These are phyloP conservation scores for Raja brachyura DNA, from an alignment of 2,113 vertebrate species.

Conservation along the genomic window DNA sequence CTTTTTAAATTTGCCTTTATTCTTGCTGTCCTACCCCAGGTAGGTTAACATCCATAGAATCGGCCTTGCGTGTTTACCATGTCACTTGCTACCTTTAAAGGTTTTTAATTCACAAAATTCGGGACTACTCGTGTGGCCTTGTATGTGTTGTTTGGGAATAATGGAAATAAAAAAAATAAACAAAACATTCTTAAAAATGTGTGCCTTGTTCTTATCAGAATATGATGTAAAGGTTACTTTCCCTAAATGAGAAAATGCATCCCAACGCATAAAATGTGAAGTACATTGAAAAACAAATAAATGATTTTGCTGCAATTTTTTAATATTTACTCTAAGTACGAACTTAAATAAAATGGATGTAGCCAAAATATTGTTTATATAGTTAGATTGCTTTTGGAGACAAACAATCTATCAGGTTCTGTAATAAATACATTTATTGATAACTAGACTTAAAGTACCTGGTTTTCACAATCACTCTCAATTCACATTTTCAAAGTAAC, in stretches of 20 bases:
- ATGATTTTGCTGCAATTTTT: background rate
- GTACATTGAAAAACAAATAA: background rate
- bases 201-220: background rate
- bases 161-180: background rate
- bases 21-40: conserved; percentile 41
- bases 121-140: background rate
- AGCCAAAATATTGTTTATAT: background rate
- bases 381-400: background rate
- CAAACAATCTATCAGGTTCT: background rate
- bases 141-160: conserved; percentile 1
- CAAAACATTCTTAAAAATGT: background rate
- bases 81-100: background rate
- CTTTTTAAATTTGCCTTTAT: background rate
- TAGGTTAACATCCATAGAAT: conserved; percentile 15
- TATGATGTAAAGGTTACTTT: background rate
- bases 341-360: background rate
- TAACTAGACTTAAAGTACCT: background rate
- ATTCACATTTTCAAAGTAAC: background rate
- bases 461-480: background rate
- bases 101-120: conserved; percentile 22
- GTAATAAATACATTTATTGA: background rate
- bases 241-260: background rate
- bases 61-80: background rate
- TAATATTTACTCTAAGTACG: background rate
- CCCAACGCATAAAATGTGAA: background rate